A percentile compares a stretch with the other conserved stretches of the same genome.
Evolutionary conservation across 2,888 invertebrate species (phyloP).

Genomic region (Aphodius sticticus): DNA sequence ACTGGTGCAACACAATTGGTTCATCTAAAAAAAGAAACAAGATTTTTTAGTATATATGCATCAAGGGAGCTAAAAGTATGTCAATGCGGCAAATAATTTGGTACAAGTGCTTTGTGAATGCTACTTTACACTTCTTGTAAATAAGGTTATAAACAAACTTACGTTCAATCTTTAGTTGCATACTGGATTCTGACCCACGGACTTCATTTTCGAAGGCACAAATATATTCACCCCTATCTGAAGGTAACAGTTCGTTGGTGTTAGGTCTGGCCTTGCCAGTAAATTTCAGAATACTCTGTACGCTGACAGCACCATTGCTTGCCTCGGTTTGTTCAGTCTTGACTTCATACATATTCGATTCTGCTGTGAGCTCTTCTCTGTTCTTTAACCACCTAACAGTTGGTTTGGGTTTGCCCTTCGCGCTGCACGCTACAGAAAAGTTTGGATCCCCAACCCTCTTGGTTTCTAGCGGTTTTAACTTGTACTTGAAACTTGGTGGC

Average conservation of each 20-base stretch:
- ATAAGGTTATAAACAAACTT: slow-evolving; percentile 57
- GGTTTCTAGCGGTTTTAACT: slow-evolving; percentile 83
- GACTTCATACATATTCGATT: slow-evolving; percentile 82
- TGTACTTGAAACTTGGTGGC: slow-evolving; percentile 84
- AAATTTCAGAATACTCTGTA: slow-evolving; percentile 84
- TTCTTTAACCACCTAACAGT: slow-evolving; percentile 88
- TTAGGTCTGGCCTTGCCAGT: slow-evolving; percentile 80
- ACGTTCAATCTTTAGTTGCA: slow-evolving; percentile 92
- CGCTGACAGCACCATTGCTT: slow-evolving; percentile 80
- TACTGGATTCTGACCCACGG: slow-evolving; percentile 84
- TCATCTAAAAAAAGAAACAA: slow-evolving; percentile 66
- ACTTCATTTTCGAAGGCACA: slow-evolving; percentile 92
- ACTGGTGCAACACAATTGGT: slow-evolving; percentile 85
- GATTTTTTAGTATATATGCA: background rate
- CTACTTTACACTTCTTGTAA: background rate
- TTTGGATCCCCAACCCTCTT: slow-evolving; percentile 80
- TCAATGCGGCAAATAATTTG: too few species aligned
- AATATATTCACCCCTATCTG: slow-evolving; percentile 86
- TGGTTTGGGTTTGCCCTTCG: slow-evolving; percentile 88
- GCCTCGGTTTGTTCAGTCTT: slow-evolving; percentile 80
- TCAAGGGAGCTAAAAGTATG: too few species aligned
- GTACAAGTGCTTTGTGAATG: too few species aligned
- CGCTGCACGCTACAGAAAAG: slow-evolving; percentile 83
- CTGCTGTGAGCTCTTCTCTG: slow-evolving; percentile 79
- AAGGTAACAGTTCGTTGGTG: slow-evolving; percentile 79